Percentiles rank a stretch among this genome's conserved stretches.
phyloP scores from a whole-genome alignment of 2,888 invertebrate species.

The Andrena flavipes region DNA sequence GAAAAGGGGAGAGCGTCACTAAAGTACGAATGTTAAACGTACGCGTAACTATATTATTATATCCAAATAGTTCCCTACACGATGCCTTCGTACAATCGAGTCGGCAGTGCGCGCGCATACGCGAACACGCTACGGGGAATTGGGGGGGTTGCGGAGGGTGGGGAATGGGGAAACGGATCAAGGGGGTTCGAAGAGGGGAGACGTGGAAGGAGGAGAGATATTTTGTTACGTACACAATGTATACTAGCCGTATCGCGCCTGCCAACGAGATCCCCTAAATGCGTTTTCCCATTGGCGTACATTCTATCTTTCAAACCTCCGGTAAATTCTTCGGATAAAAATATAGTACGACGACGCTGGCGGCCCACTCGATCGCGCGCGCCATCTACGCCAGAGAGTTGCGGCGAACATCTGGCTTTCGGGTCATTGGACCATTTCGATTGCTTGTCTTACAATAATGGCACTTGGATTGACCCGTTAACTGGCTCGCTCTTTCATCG shows the following conservation, averaged over 20 bases:
- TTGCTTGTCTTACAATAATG: no score
- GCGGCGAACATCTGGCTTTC: background rate
- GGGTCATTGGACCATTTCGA: background rate
- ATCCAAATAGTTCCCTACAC: conserved; percentile 69
- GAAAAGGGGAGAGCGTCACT: conserved; percentile 38
- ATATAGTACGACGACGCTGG: background rate
- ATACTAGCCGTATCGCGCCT: conserved; percentile 28
- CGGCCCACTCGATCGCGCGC: conserved; percentile 1
- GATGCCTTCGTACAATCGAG: conserved; percentile 78
- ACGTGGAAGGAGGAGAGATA: conserved; percentile 38
- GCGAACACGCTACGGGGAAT: conserved; percentile 27
- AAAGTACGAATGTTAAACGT: conserved; percentile 53
- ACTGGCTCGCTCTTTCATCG: no score
- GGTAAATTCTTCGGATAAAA: background rate
- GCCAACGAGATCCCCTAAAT: conserved; percentile 25
- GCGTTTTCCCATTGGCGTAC: conserved; percentile 14
- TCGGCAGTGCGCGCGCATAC: conserved; percentile 69
- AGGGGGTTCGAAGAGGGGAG: conserved; percentile 31
- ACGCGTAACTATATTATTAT: conserved; percentile 59
- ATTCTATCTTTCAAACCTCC: conserved; percentile 13
- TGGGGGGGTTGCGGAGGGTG: conserved; percentile 27
- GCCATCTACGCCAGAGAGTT: background rate
- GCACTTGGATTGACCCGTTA: no score
- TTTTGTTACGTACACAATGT: conserved; percentile 50
- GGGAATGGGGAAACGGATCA: conserved; percentile 11